These are phyloP conservation scores for Eucriotettix oculatus DNA, from an alignment of 2,888 invertebrate genomes.

Conservation along the genomic window DNA sequence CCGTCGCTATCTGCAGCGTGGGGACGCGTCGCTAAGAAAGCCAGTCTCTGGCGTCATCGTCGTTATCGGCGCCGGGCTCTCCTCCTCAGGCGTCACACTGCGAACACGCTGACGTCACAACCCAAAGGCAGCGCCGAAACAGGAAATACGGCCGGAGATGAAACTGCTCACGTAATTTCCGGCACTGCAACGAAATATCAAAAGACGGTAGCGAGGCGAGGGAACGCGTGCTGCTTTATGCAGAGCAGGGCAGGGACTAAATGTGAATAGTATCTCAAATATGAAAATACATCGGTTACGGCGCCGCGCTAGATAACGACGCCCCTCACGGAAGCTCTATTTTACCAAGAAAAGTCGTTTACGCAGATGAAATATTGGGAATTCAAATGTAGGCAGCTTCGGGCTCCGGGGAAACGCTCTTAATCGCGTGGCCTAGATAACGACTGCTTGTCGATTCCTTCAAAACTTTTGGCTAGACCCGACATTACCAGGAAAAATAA, in stretches of 20 bases:
- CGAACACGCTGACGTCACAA: background rate
- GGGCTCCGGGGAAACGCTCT: no score
- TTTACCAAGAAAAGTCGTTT: slow-evolving; percentile 1
- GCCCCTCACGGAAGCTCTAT: background rate
- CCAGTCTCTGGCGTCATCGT: background rate
- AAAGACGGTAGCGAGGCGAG: slow-evolving; percentile 6
- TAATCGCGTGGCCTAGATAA: no score
- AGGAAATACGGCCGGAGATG: slow-evolving; percentile 13
- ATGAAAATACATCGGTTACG: slow-evolving; percentile 7
- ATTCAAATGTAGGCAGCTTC: background rate
- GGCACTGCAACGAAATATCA: slow-evolving; percentile 8
- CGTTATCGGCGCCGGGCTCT: background rate
- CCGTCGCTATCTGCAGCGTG: no score
- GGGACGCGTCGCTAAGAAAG: background rate
- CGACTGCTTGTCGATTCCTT: no score
- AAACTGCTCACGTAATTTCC: slow-evolving; percentile 13
- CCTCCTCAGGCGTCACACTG: background rate
- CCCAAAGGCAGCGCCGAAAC: slow-evolving; percentile 9
- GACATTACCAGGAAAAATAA: no score
- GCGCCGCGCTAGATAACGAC: background rate
- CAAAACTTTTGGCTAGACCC: no score
- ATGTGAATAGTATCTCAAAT: slow-evolving; percentile 9
- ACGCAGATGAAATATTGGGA: background rate
- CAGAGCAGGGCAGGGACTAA: background rate
- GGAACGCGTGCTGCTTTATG: background rate